Evolutionary conservation across 2,113 vertebrate genomes (phyloP).

Genomic region (Rhabdomys dilectus): DNA sequence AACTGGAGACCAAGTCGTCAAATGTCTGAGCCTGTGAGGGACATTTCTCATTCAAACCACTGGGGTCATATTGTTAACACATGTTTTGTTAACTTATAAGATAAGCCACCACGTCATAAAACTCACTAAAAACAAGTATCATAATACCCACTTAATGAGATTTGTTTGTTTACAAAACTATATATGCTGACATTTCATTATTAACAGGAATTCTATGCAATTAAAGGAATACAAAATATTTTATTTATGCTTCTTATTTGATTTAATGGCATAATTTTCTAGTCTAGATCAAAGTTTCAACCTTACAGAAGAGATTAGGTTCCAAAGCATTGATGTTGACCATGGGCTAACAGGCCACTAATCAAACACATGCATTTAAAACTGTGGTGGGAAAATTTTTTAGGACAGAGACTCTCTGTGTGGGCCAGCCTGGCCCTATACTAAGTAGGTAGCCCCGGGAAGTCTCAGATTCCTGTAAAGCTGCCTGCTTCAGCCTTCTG

Average conservation of each 20-base stretch:
- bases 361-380: neutral
- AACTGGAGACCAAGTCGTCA: neutral
- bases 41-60: neutral
- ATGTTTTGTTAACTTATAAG: neutral
- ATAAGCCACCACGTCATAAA: neutral
- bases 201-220: too few species aligned
- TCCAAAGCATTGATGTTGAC: neutral
- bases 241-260: neutral
- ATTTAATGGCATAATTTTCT: conserved; percentile 1
- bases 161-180: neutral
- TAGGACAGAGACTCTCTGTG: neutral
- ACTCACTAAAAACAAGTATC: neutral
- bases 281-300: conserved; percentile 15
- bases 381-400: neutral
- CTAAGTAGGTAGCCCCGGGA: neutral
- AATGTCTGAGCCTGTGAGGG: neutral
- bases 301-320: neutral
- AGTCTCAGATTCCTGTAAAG: neutral
- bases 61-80: neutral
- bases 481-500: neutral
- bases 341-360: neutral
- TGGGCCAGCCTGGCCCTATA: neutral
- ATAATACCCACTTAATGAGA: neutral
- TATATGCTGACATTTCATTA: neutral
- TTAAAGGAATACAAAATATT: too few species aligned